Evolutionary conservation across 2,888 invertebrate genomes (phyloP), one percentile per base, ranked within the genome.

Genomic region (Oscheius sp.): DNA sequence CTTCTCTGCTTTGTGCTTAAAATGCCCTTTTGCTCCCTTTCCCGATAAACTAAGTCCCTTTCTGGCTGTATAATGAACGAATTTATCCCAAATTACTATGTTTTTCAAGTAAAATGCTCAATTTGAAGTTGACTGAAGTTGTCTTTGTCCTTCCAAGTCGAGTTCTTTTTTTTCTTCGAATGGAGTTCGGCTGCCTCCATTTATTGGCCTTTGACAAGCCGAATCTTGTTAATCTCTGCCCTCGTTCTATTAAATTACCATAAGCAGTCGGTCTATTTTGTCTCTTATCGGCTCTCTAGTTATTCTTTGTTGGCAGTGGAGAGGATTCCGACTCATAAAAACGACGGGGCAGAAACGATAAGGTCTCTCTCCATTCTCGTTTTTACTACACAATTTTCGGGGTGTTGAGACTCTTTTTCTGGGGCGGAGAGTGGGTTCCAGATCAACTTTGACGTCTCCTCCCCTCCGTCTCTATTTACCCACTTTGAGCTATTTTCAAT

Each of bases 401-500:
- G 27, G 27, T 23, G 52, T 52, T 27, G 29, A 20, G 48, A 20
- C 48, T 48, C 25, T 48, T 42, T 48, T 48, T 25, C 29, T 33
- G n/a, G n/a, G n/a, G n/a, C 55, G 23, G 55, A 8, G 20, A 17
- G 37, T 55, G 20, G 12, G 37, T 33, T 55, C 8, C 34, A 55
- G 33, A 55, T 55, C 55, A 33, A 55, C 55, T 55, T 55, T 55
- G 20, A 33, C 33, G 34, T n/a, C 55, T n/a, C n/a, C n/a, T n/a
- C n/a, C n/a, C n/a, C n/a, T n/a, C n/a, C n/a, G n/a, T n/a, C n/a
- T n/a, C n/a, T n/a, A n/a, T n/a, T n/a, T n/a, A n/a, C n/a, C n/a
- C n/a, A n/a, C n/a, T n/a, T n/a, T n/a, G n/a, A n/a, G n/a, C n/a
- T 55, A 55, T 55, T 55, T 55, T 55, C 37, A 23, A 33, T 55